Evolutionary conservation across 2,888 invertebrate species (phyloP), one percentile per base, ranked within the genome.

Genomic region (Calliscelio sp.): DNA sequence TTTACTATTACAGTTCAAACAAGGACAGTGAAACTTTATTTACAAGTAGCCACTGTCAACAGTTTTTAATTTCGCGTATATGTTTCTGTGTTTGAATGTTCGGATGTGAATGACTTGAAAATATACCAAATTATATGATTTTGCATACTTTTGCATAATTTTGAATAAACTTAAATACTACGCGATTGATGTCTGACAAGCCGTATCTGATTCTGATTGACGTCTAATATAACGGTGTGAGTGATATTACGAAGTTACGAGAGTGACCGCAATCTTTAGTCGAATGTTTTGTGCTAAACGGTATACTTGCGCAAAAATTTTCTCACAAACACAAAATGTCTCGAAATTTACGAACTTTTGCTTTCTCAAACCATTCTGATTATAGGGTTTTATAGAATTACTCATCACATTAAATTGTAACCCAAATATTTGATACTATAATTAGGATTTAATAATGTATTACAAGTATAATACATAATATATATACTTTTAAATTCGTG

Each of bases 161-260:
- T 66, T 57, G 65, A 73, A 65, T 73, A 57, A 68, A 18, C 55
- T 38, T 22, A 41, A 68, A 46, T 51, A 61, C 65, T 38, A 44
- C 24, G 32, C 73, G 80, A 80, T 66, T 80, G 80, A 80, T 71
- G 65, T 38, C 73, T 73, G 80, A 80, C 73, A 80, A 73, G 80
- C 80, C n/a, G 66, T 66, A 28, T 66, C 51, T 66, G 80, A 80
- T 66, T 80, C 20, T 80, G 80, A 80, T 80, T 73, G 80, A 80
- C 80, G 59, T 66, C 73, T 80, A 80, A 80, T n/a, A 71, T 61
- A n/a, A 46, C 53, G 38, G 57, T 24, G 65, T 41, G 57, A 80
- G 73, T 38, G 80, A 80, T 71, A 57, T 41, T 49, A 18, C 49
- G n/a, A 44, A 63, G 53, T 63, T 41, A 63, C 51, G 61, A 53